phyloP scores from a whole-genome alignment of 2,797 vertebrate species.

The Dicrostonyx torquatus region DNA sequence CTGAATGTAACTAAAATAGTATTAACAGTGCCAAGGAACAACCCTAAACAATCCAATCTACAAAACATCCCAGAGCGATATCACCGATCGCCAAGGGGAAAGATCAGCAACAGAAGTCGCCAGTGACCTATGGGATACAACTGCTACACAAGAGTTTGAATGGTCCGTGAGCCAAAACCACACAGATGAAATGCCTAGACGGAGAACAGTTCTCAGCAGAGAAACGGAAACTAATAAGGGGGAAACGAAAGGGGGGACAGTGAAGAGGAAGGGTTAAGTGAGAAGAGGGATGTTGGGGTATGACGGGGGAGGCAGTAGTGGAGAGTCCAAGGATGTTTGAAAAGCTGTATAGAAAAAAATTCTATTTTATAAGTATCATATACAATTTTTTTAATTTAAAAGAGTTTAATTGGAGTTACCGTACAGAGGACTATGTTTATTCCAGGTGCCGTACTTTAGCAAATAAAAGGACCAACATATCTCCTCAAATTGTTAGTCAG shows the following conservation, averaged over 20 bases:
- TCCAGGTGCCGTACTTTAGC: not conserved
- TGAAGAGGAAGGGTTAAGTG: not conserved
- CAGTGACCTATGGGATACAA: not conserved
- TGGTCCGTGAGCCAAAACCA: not conserved
- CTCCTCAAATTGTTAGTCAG: not conserved
- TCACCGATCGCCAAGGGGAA: slow-evolving; percentile 5
- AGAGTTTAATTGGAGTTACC: not conserved
- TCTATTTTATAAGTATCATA: not conserved
- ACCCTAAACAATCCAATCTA: not conserved
- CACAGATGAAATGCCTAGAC: not conserved
- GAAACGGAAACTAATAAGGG: not conserved
- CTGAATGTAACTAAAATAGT: not conserved
- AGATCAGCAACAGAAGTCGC: not conserved
- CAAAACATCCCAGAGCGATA: not conserved
- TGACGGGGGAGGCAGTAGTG: accelerated
- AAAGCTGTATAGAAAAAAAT: not conserved
- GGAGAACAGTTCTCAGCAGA: not conserved
- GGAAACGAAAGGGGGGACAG: not conserved
- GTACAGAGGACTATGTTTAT: not conserved
- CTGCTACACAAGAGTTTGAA: not conserved
- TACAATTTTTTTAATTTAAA: not conserved
- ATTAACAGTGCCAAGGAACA: not conserved
- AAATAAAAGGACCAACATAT: not conserved
- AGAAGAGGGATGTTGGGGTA: not conserved
- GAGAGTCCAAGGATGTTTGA: not conserved